Conservation (phyloP, 1,140 invertebrate species). For the Mesaphorura yosii region DNA sequence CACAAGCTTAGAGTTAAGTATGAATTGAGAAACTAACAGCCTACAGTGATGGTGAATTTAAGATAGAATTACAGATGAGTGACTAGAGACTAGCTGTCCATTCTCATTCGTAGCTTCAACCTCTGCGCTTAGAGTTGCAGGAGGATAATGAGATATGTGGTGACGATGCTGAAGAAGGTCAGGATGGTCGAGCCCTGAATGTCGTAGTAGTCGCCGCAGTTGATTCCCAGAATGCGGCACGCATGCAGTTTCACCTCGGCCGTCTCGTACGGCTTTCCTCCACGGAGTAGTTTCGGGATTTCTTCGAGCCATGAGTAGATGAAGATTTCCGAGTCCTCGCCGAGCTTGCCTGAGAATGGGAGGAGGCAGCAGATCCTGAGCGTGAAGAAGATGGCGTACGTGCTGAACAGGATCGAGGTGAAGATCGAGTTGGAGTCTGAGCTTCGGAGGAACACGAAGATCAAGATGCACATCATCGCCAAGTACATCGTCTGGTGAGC, state of each 20-base stretch:
- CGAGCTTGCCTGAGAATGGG: constrained; percentile 28
- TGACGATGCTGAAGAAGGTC: constrained; percentile 29
- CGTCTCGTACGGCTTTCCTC: constrained; percentile 29
- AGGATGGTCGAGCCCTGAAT: constrained; percentile 29
- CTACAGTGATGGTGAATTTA: background rate
- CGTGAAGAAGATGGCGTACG: constrained; percentile 30
- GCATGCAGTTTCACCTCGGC: constrained; percentile 29
- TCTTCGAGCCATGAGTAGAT: constrained; percentile 31
- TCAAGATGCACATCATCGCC: constrained; percentile 31
- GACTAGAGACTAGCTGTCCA: too few species aligned
- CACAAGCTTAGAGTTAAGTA: background rate
- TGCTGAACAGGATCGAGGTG: constrained; percentile 27
- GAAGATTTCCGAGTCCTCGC: constrained; percentile 31
- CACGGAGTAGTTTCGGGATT: constrained; percentile 28
- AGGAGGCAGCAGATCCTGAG: constrained; percentile 29
- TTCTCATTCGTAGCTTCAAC: too few species aligned
- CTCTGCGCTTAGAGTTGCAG: constrained; percentile 21
- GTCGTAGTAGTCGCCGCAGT: constrained; percentile 28
- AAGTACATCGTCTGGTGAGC: constrained; percentile 31
- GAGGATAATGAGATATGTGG: constrained; percentile 23
- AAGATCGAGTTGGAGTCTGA: constrained; percentile 22
- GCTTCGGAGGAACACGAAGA: constrained; percentile 28
- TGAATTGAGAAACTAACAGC: background rate
- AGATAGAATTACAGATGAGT: background rate
- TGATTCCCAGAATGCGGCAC: constrained; percentile 29